Evolutionary conservation across 2,888 invertebrate genomes (phyloP).

Genomic region (Andrena marginata): DNA sequence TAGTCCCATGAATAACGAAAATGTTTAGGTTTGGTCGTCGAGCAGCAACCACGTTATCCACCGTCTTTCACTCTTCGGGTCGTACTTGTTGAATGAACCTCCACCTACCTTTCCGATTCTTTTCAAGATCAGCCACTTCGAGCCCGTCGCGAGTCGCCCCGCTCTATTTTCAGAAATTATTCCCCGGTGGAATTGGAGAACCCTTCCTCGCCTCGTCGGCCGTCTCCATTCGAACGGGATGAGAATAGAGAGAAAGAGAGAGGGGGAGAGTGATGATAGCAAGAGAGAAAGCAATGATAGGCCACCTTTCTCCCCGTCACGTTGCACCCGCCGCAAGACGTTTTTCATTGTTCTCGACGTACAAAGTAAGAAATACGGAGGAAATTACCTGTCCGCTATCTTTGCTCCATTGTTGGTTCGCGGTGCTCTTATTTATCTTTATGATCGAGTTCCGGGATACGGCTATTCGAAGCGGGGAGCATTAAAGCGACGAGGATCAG

Average conservation of each 20-base stretch:
- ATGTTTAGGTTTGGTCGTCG: constrained; percentile 18
- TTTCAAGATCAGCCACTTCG: constrained; percentile 33
- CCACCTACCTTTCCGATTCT: constrained; percentile 30
- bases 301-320: constrained; percentile 43
- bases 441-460: constrained; percentile 39
- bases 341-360: constrained; percentile 54
- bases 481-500: background rate
- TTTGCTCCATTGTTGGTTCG: constrained; percentile 52
- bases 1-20: constrained; percentile 46
- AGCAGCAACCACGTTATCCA: constrained; percentile 44
- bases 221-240: constrained; percentile 20
- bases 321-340: constrained; percentile 39
- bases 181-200: constrained; percentile 21
- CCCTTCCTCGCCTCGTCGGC: background rate
- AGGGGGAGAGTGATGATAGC: background rate
- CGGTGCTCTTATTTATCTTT: constrained; percentile 44
- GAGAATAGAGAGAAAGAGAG: background rate
- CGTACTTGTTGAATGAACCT: constrained; percentile 60
- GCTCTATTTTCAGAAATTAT: constrained; percentile 51
- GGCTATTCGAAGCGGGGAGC: constrained; percentile 1
- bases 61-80: background rate
- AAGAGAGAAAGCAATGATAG: constrained; percentile 8
- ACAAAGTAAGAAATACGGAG: constrained; percentile 47
- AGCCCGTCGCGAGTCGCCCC: constrained; percentile 19
- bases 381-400: constrained; percentile 56